These are phyloP conservation scores for Steromphala cineraria DNA, from an alignment of 2,888 invertebrate species.

Conservation along the genomic window DNA sequence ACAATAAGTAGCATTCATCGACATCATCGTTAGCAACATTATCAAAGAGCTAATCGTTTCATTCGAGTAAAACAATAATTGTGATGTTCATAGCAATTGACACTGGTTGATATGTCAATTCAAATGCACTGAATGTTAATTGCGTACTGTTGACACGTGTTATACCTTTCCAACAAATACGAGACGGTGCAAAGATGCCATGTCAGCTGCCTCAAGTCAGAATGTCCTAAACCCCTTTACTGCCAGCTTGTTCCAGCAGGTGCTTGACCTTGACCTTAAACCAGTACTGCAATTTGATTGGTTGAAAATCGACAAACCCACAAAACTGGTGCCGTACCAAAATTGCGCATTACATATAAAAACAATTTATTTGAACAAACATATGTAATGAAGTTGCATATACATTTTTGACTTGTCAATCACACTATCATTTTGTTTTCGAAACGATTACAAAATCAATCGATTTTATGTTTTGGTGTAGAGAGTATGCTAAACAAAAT, in stretches of 20 bases:
- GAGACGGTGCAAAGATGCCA: not conserved
- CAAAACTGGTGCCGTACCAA: not conserved
- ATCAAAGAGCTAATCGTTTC: no score
- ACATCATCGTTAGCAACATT: no score
- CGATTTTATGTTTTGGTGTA: no score
- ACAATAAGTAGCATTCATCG: no score
- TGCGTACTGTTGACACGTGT: not conserved
- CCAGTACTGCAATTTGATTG: not conserved
- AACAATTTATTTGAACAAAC: not conserved
- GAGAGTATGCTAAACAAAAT: slow-evolving; percentile 11
- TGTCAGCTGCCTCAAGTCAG: not conserved
- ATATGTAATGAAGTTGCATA: not conserved
- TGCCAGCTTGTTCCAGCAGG: not conserved
- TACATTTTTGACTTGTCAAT: not conserved
- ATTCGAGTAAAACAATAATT: no score
- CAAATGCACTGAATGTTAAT: no score
- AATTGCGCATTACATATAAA: not conserved
- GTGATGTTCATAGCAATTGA: no score
- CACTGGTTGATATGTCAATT: no score
- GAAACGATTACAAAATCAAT: not conserved
- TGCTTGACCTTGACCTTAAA: not conserved
- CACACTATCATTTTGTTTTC: not conserved
- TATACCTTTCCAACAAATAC: not conserved
- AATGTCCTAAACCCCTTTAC: not conserved
- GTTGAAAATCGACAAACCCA: not conserved